phyloP scores from a whole-genome alignment of 2,888 invertebrate genomes.

The Caenorhabditis imperialis region DNA sequence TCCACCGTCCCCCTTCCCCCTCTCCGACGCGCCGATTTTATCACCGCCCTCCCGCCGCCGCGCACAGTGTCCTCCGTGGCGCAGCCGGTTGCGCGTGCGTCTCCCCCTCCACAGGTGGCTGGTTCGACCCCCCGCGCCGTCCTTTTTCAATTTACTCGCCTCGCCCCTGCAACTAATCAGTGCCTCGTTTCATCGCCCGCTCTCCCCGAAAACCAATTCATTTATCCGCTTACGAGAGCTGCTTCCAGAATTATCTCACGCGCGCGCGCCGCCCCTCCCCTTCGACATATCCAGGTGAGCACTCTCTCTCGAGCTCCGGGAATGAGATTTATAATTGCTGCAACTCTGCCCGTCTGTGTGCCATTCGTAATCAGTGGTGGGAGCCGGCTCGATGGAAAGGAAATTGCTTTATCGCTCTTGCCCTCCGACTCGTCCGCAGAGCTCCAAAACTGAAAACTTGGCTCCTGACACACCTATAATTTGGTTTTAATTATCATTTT shows the following conservation, averaged over 20 bases:
- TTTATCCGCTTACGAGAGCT: constrained; percentile 18
- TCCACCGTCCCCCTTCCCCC: too few species aligned
- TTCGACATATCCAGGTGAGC: too few species aligned
- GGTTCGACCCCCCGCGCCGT: too few species aligned
- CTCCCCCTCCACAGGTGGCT: too few species aligned
- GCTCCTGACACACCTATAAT: too few species aligned
- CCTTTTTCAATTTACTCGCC: too few species aligned
- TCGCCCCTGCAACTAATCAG: constrained; percentile 31
- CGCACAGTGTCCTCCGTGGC: too few species aligned
- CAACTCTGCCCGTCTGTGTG: background rate
- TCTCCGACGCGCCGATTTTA: too few species aligned
- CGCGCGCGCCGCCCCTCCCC: background rate
- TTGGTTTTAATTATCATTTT: too few species aligned
- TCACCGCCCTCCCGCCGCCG: too few species aligned
- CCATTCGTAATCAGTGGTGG: constrained; percentile 43
- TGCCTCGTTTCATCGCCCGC: constrained; percentile 16
- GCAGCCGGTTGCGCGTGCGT: too few species aligned
- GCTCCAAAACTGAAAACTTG: too few species aligned
- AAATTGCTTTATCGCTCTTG: constrained; percentile 29
- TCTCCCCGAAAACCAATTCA: constrained; percentile 8
- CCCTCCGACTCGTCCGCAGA: background rate
- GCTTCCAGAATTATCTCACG: constrained; percentile 11
- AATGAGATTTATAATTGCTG: constrained; percentile 11
- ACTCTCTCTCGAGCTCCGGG: background rate
- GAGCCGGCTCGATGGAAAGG: constrained; percentile 14